A percentile compares a stretch with the other conserved stretches of the same genome.
Evolutionary conservation across 2,888 invertebrate genomes (phyloP).

Genomic region (Mactromeris polynyma): DNA sequence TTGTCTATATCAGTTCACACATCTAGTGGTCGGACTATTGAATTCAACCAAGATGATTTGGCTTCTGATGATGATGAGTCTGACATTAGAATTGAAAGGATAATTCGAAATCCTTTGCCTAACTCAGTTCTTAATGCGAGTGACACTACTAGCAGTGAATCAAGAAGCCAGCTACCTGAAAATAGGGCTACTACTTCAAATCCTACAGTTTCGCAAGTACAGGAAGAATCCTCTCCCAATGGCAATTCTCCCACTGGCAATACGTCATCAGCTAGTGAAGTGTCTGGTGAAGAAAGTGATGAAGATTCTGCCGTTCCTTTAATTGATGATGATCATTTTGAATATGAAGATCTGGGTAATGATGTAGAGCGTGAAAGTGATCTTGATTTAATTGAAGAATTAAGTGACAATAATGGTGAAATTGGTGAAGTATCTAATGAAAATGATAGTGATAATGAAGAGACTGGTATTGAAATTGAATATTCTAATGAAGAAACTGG

Average conservation of each 20-base stretch:
- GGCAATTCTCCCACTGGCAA: not conserved
- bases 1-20: conserved; percentile 70
- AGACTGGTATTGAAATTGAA: conserved; percentile 26
- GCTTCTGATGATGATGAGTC: conserved; percentile 63
- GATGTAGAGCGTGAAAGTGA: conserved; percentile 49
- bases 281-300: conserved; percentile 47
- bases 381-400: conserved; percentile 42
- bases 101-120: not conserved
- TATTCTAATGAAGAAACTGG: conserved; percentile 41
- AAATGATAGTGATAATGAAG: not conserved
- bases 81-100: conserved; percentile 56
- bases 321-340: conserved; percentile 20
- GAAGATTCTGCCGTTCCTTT: conserved; percentile 7
- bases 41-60: conserved; percentile 64
- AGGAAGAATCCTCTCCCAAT: not conserved
- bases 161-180: not conserved
- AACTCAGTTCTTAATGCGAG: not conserved
- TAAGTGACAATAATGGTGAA: conserved; percentile 5
- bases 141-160: not conserved
- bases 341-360: conserved; percentile 34
- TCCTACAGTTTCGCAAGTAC: not conserved
- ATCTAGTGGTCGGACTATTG: conserved; percentile 62
- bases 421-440: conserved; percentile 21
- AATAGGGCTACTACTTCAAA: not conserved
- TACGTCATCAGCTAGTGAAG: conserved; percentile 36